phyloP scores from a whole-genome alignment of 2,888 invertebrate genomes.

The Coelopa pilipes region DNA sequence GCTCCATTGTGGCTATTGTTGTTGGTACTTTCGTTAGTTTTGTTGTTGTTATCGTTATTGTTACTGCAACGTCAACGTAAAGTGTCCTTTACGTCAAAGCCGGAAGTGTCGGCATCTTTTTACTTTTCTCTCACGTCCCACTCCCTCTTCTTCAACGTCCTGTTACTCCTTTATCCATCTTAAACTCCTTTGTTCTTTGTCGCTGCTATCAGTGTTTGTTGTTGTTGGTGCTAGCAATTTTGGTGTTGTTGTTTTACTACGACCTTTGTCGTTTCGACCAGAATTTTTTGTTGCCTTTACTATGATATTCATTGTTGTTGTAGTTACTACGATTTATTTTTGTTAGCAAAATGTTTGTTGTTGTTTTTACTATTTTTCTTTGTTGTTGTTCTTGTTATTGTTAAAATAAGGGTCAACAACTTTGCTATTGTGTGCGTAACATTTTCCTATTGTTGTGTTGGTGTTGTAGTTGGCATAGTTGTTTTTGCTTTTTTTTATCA shows the following conservation, averaged over 20 bases:
- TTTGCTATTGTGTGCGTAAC: conserved; percentile 24
- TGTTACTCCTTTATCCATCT: too few relatives aligned
- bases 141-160: too few relatives aligned
- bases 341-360: neutral
- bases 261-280: too few relatives aligned
- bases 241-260: too few relatives aligned
- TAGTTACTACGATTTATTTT: neutral
- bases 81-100: conserved; percentile 12
- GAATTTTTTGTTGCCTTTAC: too few relatives aligned
- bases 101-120: conserved; percentile 29
- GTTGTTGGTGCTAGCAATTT: too few relatives aligned
- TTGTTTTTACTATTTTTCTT: neutral
- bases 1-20: neutral
- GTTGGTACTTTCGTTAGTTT: neutral
- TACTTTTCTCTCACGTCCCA: neutral
- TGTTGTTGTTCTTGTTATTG: neutral
- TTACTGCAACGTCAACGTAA: neutral
- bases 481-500: conserved; percentile 5
- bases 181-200: too few relatives aligned
- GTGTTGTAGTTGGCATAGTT: neutral
- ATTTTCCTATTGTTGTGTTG: too few relatives aligned
- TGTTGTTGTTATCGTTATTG: neutral
- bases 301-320: neutral
- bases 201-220: too few relatives aligned
- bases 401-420: conserved; percentile 26